These are phyloP conservation scores for Notospermus geniculatus DNA, from an alignment of 1,140 invertebrate species.

Conservation along the genomic window DNA sequence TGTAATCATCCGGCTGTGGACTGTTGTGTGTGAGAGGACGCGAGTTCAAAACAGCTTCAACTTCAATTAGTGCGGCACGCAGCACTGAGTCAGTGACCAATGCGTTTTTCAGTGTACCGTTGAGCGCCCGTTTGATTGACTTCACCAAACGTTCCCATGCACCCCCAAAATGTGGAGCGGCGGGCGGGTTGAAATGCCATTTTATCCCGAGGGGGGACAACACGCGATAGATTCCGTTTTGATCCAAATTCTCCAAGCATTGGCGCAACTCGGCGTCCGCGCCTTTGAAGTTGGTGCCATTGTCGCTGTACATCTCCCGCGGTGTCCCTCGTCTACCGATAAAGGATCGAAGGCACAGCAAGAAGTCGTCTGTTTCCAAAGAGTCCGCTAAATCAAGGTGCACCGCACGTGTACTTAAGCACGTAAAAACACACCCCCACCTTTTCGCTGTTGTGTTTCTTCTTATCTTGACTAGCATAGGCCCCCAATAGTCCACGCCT, in stretches of 20 bases:
- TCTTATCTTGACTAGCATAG: constrained; percentile 5
- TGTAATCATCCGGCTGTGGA: constrained; percentile 30
- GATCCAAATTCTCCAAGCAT: not conserved
- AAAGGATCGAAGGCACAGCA: constrained; percentile 5
- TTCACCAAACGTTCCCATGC: no score
- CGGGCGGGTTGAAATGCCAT: constrained; percentile 12
- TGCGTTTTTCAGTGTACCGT: not conserved
- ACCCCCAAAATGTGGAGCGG: constrained; percentile 3
- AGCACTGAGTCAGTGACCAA: constrained; percentile 5
- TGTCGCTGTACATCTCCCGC: constrained; percentile 9
- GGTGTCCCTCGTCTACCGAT: constrained; percentile 14
- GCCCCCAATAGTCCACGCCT: constrained; percentile 10
- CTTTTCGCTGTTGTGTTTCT: not conserved
- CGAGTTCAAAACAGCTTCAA: constrained; percentile 28
- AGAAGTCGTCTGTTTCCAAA: constrained; percentile 12
- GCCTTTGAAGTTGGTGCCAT: no score
- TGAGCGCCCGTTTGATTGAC: constrained; percentile 6
- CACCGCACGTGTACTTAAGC: constrained; percentile 16
- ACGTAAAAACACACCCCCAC: constrained; percentile 21
- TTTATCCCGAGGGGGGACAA: not conserved
- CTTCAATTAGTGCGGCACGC: constrained; percentile 23
- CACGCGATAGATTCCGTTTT: no score
- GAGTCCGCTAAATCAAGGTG: constrained; percentile 22
- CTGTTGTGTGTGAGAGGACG: constrained; percentile 33
- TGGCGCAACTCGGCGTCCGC: constrained; percentile 6